phyloP scores from a whole-genome alignment of 2,797 vertebrate species.

The Argya squamiceps region DNA sequence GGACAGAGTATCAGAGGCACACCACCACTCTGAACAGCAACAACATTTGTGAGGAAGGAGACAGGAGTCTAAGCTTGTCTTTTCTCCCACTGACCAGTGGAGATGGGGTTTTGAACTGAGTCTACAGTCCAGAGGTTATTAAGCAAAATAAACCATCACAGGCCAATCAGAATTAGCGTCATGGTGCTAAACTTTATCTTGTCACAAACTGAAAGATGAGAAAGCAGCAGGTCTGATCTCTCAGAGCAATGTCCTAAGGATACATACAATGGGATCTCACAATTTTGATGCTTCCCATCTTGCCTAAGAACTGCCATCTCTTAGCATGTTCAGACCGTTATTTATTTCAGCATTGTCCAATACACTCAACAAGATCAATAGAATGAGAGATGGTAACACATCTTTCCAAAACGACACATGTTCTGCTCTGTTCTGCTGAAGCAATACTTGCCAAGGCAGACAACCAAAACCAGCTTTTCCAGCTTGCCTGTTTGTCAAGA shows the following conservation, averaged over 20 bases:
- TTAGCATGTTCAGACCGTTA: background rate
- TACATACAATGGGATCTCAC: background rate
- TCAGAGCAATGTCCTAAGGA: background rate
- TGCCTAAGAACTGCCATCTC: background rate
- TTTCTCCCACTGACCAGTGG: background rate
- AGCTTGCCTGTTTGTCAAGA: constrained; percentile 51
- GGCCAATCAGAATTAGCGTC: background rate
- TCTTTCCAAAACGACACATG: background rate
- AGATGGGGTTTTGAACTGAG: background rate
- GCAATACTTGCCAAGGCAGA: background rate
- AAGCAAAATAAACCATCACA: background rate
- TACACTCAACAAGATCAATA: background rate
- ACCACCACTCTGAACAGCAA: background rate
- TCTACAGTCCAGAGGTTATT: background rate
- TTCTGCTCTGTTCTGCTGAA: background rate
- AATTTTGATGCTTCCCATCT: background rate
- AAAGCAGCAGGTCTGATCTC: background rate
- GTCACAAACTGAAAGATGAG: background rate
- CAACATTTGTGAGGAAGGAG: background rate
- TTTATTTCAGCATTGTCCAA: background rate
- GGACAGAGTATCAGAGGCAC: background rate
- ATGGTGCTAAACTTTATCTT: background rate
- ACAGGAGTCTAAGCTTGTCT: background rate
- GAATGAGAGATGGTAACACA: background rate
- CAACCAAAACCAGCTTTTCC: constrained; percentile 50